Evolutionary conservation across 2,797 vertebrate species (phyloP).

Genomic region (Karalla daura): DNA sequence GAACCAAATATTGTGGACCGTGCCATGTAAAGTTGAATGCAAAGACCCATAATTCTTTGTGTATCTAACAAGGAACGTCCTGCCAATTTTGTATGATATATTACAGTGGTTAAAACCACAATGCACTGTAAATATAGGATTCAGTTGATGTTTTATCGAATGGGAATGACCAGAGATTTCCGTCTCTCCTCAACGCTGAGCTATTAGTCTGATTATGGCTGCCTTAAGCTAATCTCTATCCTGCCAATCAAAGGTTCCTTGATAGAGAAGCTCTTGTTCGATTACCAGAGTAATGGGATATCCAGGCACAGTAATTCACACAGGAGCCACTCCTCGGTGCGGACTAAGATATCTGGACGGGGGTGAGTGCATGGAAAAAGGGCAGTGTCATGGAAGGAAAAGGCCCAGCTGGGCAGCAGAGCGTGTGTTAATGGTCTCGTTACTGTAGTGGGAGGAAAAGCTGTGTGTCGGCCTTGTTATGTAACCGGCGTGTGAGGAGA

Average conservation of each 20-base stretch:
- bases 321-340: not conserved
- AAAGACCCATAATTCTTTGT: too few relatives aligned
- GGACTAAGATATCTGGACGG: conserved; percentile 20
- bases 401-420: conserved; percentile 40
- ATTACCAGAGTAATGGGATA: not conserved
- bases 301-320: not conserved
- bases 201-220: not conserved
- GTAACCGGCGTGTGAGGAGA: conserved; percentile 33
- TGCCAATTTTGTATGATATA: too few relatives aligned
- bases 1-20: too few relatives aligned
- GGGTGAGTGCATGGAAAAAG: conserved; percentile 48
- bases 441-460: conserved; percentile 25
- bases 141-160: not conserved
- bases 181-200: not conserved
- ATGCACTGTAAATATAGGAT: too few relatives aligned
- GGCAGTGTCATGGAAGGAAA: conserved; percentile 50
- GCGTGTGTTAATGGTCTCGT: conserved; percentile 35
- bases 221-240: not conserved
- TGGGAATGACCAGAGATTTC: too few relatives aligned
- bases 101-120: too few relatives aligned
- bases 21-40: too few relatives aligned
- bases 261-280: not conserved
- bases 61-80: too few relatives aligned
- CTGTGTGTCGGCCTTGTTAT: conserved; percentile 38
- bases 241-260: too few relatives aligned